phyloP scores from a whole-genome alignment of 2,113 vertebrate species.

The Nematolebias whitei region DNA sequence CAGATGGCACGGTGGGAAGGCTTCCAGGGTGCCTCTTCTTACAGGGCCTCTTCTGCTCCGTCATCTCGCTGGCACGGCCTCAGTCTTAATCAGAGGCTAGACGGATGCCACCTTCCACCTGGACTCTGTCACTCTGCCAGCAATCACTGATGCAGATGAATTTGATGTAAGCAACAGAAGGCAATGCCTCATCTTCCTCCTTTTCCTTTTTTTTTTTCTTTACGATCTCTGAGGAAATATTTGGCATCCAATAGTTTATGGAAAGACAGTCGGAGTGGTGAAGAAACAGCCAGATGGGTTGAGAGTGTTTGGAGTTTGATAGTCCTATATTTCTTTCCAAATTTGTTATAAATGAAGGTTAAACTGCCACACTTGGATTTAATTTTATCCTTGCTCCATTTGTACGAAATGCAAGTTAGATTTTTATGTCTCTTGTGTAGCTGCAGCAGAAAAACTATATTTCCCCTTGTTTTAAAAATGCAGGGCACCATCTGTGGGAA shows the following conservation, averaged over 20 bases:
- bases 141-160: slow-evolving; percentile 21
- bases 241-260: slow-evolving; percentile 1
- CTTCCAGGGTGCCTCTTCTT: slow-evolving; percentile 39
- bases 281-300: slow-evolving; percentile 19
- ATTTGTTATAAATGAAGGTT: slow-evolving; percentile 8
- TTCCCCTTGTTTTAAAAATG: neutral
- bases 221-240: neutral
- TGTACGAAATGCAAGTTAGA: slow-evolving; percentile 1
- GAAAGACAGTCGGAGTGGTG: slow-evolving; percentile 6
- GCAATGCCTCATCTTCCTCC: slow-evolving; percentile 5
- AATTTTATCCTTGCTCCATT: neutral
- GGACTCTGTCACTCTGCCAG: slow-evolving; percentile 42
- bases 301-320: neutral
- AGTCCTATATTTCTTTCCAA: slow-evolving; percentile 4
- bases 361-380: slow-evolving; percentile 1
- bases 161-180: slow-evolving; percentile 20
- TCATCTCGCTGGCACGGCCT: slow-evolving; percentile 53
- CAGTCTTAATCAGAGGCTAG: slow-evolving; percentile 54
- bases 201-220: neutral
- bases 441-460: neutral
- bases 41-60: slow-evolving; percentile 22
- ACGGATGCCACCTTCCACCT: slow-evolving; percentile 47
- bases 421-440: slow-evolving; percentile 1
- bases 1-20: slow-evolving; percentile 69
- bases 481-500: slow-evolving; percentile 6